Conservation (phyloP, 92 coral and sea anemone species). For the Parazoanthus darwini region DNA sequence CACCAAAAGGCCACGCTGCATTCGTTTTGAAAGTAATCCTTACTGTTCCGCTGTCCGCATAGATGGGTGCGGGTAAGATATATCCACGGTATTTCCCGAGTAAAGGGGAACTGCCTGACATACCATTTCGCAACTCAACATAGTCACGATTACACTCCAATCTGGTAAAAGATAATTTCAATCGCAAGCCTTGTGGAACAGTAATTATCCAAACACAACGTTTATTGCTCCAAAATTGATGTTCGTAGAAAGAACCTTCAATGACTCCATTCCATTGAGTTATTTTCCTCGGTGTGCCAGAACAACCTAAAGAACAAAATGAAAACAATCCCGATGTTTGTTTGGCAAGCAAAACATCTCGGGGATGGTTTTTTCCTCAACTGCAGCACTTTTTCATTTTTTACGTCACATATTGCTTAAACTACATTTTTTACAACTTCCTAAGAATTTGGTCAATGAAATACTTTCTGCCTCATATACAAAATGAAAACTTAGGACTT, state of each 20-base stretch:
- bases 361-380: too few species aligned
- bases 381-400: too few species aligned
- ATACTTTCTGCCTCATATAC: too few species aligned
- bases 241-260: constrained; percentile 1
- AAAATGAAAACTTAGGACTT: too few species aligned
- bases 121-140: constrained; percentile 25
- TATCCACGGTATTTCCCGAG: constrained; percentile 1
- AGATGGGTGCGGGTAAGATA: background rate
- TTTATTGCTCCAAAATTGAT: background rate
- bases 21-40: constrained; percentile 22
- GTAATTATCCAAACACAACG: constrained; percentile 12
- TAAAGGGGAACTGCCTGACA: background rate
- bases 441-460: too few species aligned
- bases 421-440: too few species aligned
- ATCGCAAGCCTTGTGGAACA: constrained; percentile 10
- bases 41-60: constrained; percentile 8
- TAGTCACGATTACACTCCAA: constrained; percentile 24
- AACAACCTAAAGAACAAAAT: constrained; percentile 1
- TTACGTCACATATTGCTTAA: too few species aligned
- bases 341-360: background rate
- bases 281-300: background rate
- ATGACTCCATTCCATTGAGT: background rate
- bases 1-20: constrained; percentile 22
- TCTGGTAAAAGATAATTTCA: background rate
- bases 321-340: too few species aligned